These are phyloP conservation scores for Crocidura indochinensis DNA, from an alignment of 2,797 vertebrate genomes.

Conservation along the genomic window DNA sequence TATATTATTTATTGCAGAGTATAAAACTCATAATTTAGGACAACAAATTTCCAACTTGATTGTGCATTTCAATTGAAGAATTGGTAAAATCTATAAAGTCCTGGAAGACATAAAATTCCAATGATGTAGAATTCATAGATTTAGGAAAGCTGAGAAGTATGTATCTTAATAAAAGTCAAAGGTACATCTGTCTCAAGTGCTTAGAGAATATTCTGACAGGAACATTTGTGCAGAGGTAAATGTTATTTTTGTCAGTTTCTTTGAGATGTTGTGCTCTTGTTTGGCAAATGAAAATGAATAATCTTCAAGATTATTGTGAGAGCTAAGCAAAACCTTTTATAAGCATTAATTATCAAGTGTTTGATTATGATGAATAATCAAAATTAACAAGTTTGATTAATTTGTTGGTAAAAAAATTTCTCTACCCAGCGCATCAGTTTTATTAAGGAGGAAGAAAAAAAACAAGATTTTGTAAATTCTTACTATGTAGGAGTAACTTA, in stretches of 20 bases:
- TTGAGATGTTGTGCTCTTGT: constrained; percentile 33
- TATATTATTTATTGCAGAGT: constrained; percentile 60
- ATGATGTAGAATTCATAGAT: constrained; percentile 37
- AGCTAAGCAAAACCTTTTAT: not conserved
- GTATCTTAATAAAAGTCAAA: not conserved
- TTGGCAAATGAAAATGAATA: constrained; percentile 44
- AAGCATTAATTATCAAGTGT: constrained; percentile 1
- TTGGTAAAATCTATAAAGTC: constrained; percentile 14
- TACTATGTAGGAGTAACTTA: not conserved
- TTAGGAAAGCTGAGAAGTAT: constrained; percentile 18
- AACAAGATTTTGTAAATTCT: constrained; percentile 28
- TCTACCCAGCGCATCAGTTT: not conserved
- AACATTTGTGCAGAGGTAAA: not conserved
- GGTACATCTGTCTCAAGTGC: constrained; percentile 3
- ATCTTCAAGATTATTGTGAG: not conserved
- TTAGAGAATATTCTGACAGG: not conserved
- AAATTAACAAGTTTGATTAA: not conserved
- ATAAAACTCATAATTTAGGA: constrained; percentile 23
- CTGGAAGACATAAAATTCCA: not conserved
- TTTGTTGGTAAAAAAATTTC: constrained; percentile 14
- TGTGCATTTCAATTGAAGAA: not conserved
- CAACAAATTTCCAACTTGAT: not conserved
- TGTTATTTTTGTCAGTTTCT: not conserved
- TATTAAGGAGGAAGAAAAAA: not conserved
- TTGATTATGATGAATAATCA: constrained; percentile 16